Evolutionary conservation across 2,113 vertebrate species (phyloP).

Genomic region (Lagopus muta): DNA sequence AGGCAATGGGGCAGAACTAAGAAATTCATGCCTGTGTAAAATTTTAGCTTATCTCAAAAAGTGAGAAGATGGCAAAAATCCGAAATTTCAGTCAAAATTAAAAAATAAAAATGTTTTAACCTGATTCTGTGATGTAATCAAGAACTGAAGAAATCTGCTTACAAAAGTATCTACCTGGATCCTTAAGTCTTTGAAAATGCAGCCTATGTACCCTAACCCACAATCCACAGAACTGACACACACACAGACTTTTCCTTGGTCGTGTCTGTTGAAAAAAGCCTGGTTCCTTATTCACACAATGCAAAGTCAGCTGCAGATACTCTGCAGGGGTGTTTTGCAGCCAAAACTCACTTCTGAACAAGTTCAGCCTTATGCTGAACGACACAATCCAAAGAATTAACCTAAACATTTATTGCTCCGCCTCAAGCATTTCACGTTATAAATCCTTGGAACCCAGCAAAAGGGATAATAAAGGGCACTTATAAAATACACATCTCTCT

Average conservation of each 20-base stretch:
- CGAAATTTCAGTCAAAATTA: not conserved
- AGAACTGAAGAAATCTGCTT: not conserved
- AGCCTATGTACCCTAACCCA: not conserved
- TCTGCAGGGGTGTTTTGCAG: not conserved
- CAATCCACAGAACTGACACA: fast-evolving
- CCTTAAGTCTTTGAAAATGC: not conserved
- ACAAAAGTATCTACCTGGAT: not conserved
- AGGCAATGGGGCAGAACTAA: not conserved
- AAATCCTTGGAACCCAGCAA: not conserved
- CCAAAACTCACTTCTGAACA: not conserved
- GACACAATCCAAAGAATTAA: not conserved
- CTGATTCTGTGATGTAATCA: not conserved
- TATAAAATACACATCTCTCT: not conserved
- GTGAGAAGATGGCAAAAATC: not conserved
- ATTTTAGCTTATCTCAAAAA: not conserved
- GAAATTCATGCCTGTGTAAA: not conserved
- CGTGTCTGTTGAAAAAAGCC: not conserved
- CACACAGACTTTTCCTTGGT: not conserved
- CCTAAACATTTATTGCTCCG: not conserved
- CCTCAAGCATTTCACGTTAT: not conserved
- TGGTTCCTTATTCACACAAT: not conserved
- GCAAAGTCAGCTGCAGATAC: not conserved
- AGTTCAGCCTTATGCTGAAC: not conserved
- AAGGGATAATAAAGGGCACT: not conserved
- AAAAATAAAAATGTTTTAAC: not conserved